These are phyloP conservation scores for Gymnoscelis rufifasciata DNA, from an alignment of 2,888 invertebrate genomes.

Conservation along the genomic window DNA sequence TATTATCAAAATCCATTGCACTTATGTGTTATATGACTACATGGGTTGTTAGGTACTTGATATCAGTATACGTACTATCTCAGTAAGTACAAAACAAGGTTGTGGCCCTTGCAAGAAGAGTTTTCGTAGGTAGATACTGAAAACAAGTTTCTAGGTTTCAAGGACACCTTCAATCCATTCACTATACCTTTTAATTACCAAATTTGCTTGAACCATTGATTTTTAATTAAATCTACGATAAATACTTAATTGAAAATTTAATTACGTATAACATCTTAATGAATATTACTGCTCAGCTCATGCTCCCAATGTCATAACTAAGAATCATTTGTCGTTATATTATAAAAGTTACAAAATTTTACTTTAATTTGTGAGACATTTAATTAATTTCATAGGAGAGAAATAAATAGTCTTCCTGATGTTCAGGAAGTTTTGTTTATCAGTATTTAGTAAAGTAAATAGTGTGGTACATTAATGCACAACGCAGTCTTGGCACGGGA, in stretches of 20 bases:
- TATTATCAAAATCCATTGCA: too few relatives aligned
- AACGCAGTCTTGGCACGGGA: slow-evolving; percentile 21
- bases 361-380: too few relatives aligned
- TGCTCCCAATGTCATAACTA: slow-evolving; percentile 1
- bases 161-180: slow-evolving; percentile 27
- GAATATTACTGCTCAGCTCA: not conserved
- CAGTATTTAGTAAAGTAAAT: slow-evolving; percentile 16
- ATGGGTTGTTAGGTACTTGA: too few relatives aligned
- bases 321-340: not conserved
- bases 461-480: too few relatives aligned
- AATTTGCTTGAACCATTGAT: not conserved
- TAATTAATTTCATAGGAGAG: not conserved
- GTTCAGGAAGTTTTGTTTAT: slow-evolving; percentile 20
- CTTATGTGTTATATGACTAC: too few relatives aligned
- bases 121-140: not conserved
- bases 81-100: too few relatives aligned
- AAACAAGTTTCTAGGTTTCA: slow-evolving; percentile 14
- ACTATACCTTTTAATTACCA: slow-evolving; percentile 4
- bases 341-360: not conserved
- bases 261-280: not conserved
- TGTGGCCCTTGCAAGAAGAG: not conserved
- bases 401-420: slow-evolving; percentile 10
- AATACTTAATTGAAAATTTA: not conserved
- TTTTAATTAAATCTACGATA: not conserved
- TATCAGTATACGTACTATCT: too few relatives aligned